Evolutionary conservation across 1,140 invertebrate genomes (phyloP).

Genomic region (Sminthurides bifidus): DNA sequence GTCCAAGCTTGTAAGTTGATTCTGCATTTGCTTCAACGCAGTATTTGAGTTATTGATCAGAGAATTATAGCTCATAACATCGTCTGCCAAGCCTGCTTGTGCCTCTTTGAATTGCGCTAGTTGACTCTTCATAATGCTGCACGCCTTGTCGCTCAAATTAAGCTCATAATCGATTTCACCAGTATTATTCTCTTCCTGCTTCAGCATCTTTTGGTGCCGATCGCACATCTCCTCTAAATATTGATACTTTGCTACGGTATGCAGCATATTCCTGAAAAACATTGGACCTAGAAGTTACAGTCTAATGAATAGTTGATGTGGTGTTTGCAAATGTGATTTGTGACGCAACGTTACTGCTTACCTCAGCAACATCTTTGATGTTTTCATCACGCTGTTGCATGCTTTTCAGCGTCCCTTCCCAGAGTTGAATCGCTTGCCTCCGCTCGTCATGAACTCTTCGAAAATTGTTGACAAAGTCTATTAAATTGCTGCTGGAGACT

Average conservation of each 20-base stretch:
- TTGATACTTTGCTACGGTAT: neutral
- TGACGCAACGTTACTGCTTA: neutral
- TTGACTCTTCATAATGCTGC: neutral
- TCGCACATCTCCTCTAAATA: neutral
- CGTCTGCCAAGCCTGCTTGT: no score
- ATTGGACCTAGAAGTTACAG: neutral
- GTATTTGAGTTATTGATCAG: no score
- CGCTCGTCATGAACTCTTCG: conserved; percentile 15
- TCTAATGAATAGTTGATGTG: no score
- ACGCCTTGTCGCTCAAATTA: neutral
- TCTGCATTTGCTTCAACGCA: neutral
- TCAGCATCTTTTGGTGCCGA: neutral
- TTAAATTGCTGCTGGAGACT: neutral
- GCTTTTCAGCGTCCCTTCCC: conserved; percentile 17
- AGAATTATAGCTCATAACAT: no score
- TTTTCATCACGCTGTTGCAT: conserved; percentile 21
- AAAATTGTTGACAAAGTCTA: conserved; percentile 3
- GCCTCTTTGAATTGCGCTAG: neutral
- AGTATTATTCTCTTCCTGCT: neutral
- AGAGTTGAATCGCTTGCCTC: conserved; percentile 14
- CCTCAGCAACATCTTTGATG: conserved; percentile 17
- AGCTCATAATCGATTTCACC: neutral
- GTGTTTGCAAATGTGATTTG: no score
- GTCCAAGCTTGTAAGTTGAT: conserved; percentile 3
- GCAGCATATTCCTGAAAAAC: neutral